phyloP scores from a whole-genome alignment of 2,888 invertebrate species.

The Eulithis prunata region DNA sequence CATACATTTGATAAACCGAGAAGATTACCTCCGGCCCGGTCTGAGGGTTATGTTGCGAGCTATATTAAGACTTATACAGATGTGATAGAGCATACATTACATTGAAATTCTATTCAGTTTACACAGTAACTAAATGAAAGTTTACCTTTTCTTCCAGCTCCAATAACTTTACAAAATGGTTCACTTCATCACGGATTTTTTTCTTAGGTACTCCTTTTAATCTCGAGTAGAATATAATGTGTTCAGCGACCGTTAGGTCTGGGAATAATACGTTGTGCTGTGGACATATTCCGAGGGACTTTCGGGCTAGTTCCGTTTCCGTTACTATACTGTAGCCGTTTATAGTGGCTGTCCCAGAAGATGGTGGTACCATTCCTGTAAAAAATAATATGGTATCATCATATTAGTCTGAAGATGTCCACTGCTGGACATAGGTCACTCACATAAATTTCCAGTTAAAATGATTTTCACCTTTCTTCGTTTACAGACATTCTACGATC shows the following conservation, averaged over 20 bases:
- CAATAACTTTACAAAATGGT: constrained; percentile 87
- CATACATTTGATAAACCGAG: too few relatives aligned
- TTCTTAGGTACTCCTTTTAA: constrained; percentile 86
- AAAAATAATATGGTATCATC: background rate
- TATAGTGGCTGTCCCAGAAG: constrained; percentile 89
- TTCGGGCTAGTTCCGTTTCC: constrained; percentile 88
- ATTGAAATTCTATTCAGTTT: too few relatives aligned
- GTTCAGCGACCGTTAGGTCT: constrained; percentile 92
- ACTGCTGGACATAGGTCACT: too few relatives aligned
- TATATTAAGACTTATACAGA: too few relatives aligned
- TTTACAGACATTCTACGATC: too few relatives aligned
- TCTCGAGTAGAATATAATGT: constrained; percentile 92
- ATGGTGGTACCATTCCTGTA: constrained; percentile 87
- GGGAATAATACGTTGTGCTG: constrained; percentile 95
- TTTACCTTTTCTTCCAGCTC: constrained; percentile 87
- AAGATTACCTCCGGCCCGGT: too few relatives aligned
- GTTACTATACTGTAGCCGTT: constrained; percentile 89
- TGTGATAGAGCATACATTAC: background rate
- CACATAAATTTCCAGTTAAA: too few relatives aligned
- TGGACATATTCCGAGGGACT: constrained; percentile 92
- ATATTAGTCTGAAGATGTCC: too few relatives aligned
- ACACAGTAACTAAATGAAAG: too few relatives aligned
- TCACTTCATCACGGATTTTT: constrained; percentile 85
- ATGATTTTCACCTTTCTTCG: too few relatives aligned
- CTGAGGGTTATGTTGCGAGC: too few relatives aligned